Evolutionary conservation across 2,888 invertebrate species (phyloP).

Genomic region (Cinara cedri): DNA sequence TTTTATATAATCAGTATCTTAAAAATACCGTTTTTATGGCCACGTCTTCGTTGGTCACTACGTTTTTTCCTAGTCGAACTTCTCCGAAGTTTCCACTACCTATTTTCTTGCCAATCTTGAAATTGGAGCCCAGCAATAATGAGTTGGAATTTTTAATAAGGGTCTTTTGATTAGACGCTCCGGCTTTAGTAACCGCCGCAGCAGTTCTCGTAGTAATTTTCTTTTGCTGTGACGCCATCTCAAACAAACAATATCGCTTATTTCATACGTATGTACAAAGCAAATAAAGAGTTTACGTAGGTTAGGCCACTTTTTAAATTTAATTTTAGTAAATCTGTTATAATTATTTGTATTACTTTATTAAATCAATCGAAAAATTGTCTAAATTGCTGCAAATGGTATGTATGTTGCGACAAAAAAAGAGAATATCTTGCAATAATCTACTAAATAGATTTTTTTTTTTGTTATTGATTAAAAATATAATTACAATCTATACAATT

Average conservation of each 20-base stretch:
- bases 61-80: slow-evolving; percentile 79
- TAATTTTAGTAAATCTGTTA: no score
- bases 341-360: no score
- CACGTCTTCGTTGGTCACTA: slow-evolving; percentile 99
- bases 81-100: slow-evolving; percentile 47
- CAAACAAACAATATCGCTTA: not conserved
- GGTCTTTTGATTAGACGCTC: not conserved
- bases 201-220: not conserved
- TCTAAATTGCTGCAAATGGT: no score
- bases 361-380: no score
- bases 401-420: no score
- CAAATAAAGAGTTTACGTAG: not conserved
- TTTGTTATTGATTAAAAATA: no score
- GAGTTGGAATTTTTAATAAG: not conserved
- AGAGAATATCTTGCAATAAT: no score
- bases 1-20: not conserved
- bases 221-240: not conserved
- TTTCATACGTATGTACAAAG: not conserved
- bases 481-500: no score
- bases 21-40: slow-evolving; percentile 91
- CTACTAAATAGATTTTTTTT: no score
- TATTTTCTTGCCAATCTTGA: slow-evolving; percentile 32
- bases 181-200: not conserved
- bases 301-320: no score
- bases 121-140: not conserved